Evolutionary conservation across 2,113 vertebrate species (phyloP).

Genomic region (Pholis gunnellus): DNA sequence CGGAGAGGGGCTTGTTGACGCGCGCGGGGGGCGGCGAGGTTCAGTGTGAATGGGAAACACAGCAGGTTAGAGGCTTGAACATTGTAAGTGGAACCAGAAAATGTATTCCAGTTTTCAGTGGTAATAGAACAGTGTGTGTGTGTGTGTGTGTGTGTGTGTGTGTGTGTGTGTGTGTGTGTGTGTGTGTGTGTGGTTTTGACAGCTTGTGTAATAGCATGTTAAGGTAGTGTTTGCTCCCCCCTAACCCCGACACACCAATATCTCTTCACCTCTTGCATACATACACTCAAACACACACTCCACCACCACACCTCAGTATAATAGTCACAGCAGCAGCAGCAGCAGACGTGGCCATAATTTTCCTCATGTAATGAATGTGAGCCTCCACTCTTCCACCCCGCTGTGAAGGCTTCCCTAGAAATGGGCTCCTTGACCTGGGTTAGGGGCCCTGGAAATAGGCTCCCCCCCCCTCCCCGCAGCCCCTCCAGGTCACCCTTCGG

Average conservation of each 20-base stretch:
- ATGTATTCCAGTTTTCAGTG: constrained; percentile 21
- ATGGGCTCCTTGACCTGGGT: constrained; percentile 70
- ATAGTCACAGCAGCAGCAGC: constrained; percentile 42
- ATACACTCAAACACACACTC: constrained; percentile 22
- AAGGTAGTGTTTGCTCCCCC: constrained; percentile 8
- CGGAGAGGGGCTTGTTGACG: constrained; percentile 20
- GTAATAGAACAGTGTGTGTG: constrained; percentile 19
- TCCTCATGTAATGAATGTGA: constrained; percentile 74
- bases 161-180: constrained; percentile 18
- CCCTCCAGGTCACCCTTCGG: constrained; percentile 72
- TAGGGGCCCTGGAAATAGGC: constrained; percentile 70
- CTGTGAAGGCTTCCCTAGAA: constrained; percentile 66
- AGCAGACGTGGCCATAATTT: constrained; percentile 76
- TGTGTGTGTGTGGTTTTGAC: constrained; percentile 15
- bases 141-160: constrained; percentile 14
- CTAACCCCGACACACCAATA: constrained; percentile 20
- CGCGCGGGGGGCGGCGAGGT: neutral
- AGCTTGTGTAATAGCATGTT: constrained; percentile 49
- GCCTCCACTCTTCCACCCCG: constrained; percentile 46
- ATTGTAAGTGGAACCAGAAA: constrained; percentile 18
- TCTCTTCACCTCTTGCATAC: constrained; percentile 34
- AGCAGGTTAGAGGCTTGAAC: constrained; percentile 32
- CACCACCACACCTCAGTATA: constrained; percentile 24
- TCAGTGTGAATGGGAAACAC: constrained; percentile 17
- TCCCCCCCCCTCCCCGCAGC: constrained; percentile 21